Conservation (phyloP, 2,888 invertebrate species). For the Tipula confusa region DNA sequence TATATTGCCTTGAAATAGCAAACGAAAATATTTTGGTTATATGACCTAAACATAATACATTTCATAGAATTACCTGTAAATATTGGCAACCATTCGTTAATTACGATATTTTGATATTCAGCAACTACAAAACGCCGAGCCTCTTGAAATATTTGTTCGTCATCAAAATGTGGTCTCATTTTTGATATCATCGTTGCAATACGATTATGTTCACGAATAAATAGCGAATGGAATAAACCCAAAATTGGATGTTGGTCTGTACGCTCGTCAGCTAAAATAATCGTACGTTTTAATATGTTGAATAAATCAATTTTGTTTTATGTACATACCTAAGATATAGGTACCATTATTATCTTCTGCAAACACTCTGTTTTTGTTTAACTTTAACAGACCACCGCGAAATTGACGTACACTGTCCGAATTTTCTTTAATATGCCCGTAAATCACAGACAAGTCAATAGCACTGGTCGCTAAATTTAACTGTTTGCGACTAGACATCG, state of each 20-base stretch:
- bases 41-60: conserved; percentile 41
- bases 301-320: not conserved
- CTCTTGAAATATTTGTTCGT: conserved; percentile 53
- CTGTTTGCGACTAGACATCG: conserved; percentile 57
- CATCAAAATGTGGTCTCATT: conserved; percentile 54
- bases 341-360: conserved; percentile 57
- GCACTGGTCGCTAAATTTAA: conserved; percentile 49
- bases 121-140: conserved; percentile 52
- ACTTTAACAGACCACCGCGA: not conserved
- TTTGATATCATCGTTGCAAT: conserved; percentile 48
- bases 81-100: conserved; percentile 55
- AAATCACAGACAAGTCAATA: conserved; percentile 74
- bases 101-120: conserved; percentile 53
- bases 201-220: conserved; percentile 54
- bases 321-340: not conserved
- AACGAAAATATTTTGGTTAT: not conserved
- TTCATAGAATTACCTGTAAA: conserved; percentile 50
- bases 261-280: conserved; percentile 51
- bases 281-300: not conserved
- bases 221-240: conserved; percentile 50
- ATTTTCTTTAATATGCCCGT: conserved; percentile 56
- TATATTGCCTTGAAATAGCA: not conserved
- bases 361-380: not conserved
- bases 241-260: conserved; percentile 52
- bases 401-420: not conserved